These are phyloP conservation scores for Brachionus rotundiformis DNA, from an alignment of 1,140 invertebrate genomes.

Conservation along the genomic window DNA sequence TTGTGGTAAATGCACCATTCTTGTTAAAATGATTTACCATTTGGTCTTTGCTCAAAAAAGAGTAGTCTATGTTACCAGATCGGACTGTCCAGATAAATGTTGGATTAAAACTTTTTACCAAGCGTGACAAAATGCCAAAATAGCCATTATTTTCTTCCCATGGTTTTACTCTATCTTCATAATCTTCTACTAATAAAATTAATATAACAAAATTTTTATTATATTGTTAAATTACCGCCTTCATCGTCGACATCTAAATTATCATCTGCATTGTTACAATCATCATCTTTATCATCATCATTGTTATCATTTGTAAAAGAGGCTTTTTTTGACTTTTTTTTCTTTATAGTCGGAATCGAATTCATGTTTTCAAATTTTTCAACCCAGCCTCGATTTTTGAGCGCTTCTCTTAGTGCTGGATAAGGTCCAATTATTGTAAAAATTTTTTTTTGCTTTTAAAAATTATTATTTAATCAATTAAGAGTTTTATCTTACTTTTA, in stretches of 20 bases:
- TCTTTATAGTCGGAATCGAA: constrained; percentile 51
- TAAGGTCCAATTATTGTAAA: constrained; percentile 67
- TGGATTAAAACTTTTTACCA: constrained; percentile 67
- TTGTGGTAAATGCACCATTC: constrained; percentile 79
- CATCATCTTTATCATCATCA: constrained; percentile 57
- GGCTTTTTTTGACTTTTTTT: constrained; percentile 53
- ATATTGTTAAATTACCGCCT: constrained; percentile 13
- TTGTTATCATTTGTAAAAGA: constrained; percentile 53
- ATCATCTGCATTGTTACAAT: constrained; percentile 58
- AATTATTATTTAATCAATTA: constrained; percentile 34
- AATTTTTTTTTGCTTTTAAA: constrained; percentile 64
- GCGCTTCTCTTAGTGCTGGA: constrained; percentile 64
- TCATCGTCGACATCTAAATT: constrained; percentile 59
- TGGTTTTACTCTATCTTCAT: constrained; percentile 61
- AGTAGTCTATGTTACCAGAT: constrained; percentile 75
- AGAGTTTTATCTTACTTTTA: constrained; percentile 46
- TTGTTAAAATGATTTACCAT: constrained; percentile 76
- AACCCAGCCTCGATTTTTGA: constrained; percentile 66
- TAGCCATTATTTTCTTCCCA: constrained; percentile 65
- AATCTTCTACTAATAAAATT: constrained; percentile 15
- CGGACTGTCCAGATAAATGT: constrained; percentile 85
- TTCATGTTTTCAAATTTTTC: constrained; percentile 64
- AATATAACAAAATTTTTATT: neutral
- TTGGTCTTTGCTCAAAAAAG: constrained; percentile 70
- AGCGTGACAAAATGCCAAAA: constrained; percentile 65